Conservation (phyloP, 2,797 vertebrate genomes). For the Thamnophis elegans region DNA sequence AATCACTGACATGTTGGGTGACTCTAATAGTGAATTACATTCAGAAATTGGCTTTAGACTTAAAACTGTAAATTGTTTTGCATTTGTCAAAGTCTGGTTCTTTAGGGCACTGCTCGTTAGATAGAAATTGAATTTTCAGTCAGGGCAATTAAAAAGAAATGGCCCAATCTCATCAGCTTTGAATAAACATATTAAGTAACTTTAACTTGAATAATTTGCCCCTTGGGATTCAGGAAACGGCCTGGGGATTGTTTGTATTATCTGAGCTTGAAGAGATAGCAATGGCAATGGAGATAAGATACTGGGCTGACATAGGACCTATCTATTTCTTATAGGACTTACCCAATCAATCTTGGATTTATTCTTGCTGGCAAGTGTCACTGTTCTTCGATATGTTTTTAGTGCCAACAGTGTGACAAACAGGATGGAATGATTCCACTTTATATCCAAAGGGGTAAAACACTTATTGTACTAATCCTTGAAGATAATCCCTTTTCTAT, state of each 20-base stretch:
- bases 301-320: conserved; percentile 27
- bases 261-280: not conserved
- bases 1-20: conserved; percentile 4
- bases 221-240: not conserved
- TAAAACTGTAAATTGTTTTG: conserved; percentile 5
- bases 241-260: not conserved
- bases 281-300: conserved; percentile 3
- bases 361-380: not conserved
- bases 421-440: not conserved
- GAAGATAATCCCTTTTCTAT: not conserved
- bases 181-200: conserved; percentile 8
- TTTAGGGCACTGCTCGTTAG: not conserved
- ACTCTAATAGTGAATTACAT: not conserved
- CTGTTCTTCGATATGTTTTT: not conserved
- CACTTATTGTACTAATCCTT: not conserved
- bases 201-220: not conserved
- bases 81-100: conserved; percentile 33
- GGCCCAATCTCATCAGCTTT: conserved; percentile 19
- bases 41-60: not conserved
- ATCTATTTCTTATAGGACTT: not conserved
- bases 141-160: conserved; percentile 28
- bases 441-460: not conserved
- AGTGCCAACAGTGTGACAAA: not conserved
- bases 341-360: not conserved
- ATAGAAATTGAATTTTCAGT: conserved; percentile 22